phyloP scores from a whole-genome alignment of 2,797 vertebrate species.

The Sorex maritimensis region DNA sequence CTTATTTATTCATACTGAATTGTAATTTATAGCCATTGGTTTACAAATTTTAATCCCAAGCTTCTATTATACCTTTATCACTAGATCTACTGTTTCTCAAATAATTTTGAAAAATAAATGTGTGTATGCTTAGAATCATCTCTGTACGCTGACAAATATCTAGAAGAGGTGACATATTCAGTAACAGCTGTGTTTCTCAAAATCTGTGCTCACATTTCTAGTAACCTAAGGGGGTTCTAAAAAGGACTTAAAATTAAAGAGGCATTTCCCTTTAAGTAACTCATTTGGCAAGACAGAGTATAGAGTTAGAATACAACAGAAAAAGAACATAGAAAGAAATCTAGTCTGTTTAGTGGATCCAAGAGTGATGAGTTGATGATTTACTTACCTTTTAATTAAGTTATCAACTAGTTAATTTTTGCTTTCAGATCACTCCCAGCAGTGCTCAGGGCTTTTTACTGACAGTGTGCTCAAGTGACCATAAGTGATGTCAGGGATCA shows the following conservation, averaged over 20 bases:
- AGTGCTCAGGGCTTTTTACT: too few relatives aligned
- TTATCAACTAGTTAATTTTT: too few relatives aligned
- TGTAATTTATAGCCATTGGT: neutral
- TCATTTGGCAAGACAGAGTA: neutral
- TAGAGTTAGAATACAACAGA: neutral
- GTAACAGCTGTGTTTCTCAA: neutral
- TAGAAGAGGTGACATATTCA: neutral
- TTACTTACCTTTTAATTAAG: too few relatives aligned
- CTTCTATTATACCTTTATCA: neutral
- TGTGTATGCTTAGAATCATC: neutral
- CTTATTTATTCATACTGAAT: neutral
- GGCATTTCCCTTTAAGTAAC: neutral
- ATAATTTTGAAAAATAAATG: neutral
- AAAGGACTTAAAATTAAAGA: neutral
- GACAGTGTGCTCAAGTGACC: too few relatives aligned
- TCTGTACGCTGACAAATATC: accelerated
- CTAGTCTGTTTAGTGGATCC: neutral
- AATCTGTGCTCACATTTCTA: neutral
- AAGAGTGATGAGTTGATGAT: neutral
- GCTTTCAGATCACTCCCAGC: too few relatives aligned
- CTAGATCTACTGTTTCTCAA: neutral
- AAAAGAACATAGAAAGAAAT: neutral
- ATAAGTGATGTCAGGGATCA: too few relatives aligned
- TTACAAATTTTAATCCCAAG: conserved; percentile 14
- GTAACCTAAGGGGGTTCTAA: neutral